These are phyloP conservation scores for Nesidiocoris tenuis DNA, from an alignment of 2,888 invertebrate genomes.

Conservation along the genomic window DNA sequence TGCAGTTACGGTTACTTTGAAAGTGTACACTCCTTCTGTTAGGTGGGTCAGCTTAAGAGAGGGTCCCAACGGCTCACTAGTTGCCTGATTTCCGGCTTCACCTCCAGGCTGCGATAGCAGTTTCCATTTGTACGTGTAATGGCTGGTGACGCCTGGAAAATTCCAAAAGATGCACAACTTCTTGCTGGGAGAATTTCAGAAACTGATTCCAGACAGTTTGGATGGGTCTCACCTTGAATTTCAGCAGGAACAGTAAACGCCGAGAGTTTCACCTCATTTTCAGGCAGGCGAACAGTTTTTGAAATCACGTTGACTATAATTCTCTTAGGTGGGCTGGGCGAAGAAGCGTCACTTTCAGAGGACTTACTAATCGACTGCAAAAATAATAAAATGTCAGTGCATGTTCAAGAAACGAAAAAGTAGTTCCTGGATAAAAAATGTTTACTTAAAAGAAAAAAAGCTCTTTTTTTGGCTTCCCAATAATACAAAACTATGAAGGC, in stretches of 20 bases:
- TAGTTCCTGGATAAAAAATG: neutral
- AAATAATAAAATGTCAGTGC: neutral
- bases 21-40: constrained; percentile 82
- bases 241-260: constrained; percentile 80
- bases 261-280: constrained; percentile 78
- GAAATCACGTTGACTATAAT: constrained; percentile 74
- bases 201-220: neutral
- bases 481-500: no score
- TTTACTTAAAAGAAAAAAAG: neutral
- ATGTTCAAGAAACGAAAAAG: neutral
- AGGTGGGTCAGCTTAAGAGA: constrained; percentile 80
- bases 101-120: constrained; percentile 80
- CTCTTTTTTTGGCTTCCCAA: no score
- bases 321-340: constrained; percentile 59
- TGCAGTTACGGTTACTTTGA: constrained; percentile 80
- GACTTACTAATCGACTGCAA: no score
- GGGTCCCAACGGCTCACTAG: constrained; percentile 64
- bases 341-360: constrained; percentile 10
- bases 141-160: constrained; percentile 31
- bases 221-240: constrained; percentile 57
- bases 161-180: no score
- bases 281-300: constrained; percentile 77
- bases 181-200: neutral
- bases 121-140: constrained; percentile 85
- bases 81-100: constrained; percentile 69